A percentile compares a stretch with the other conserved stretches of the same genome.
Evolutionary conservation across 2,797 vertebrate genomes (phyloP).

Genomic region (Labroides dimidiatus): DNA sequence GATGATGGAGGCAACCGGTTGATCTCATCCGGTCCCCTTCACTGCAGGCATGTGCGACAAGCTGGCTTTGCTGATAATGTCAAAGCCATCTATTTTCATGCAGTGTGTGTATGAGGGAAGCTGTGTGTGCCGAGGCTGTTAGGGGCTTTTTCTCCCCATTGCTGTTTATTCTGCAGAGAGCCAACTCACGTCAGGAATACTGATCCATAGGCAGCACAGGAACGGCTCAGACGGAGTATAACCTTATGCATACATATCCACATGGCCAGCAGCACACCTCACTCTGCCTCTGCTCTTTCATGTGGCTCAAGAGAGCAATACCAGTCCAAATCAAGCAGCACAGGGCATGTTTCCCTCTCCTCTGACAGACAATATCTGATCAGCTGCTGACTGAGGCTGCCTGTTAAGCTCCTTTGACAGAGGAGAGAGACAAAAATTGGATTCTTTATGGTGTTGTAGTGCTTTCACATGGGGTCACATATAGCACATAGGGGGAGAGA

Average conservation of each 20-base stretch:
- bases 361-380: constrained; percentile 78
- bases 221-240: constrained; percentile 53
- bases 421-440: constrained; percentile 50
- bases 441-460: constrained; percentile 53
- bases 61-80: constrained; percentile 83
- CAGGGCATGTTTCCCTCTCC: constrained; percentile 54
- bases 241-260: constrained; percentile 67
- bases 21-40: constrained; percentile 70
- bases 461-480: constrained; percentile 48
- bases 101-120: constrained; percentile 69
- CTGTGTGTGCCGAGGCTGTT: constrained; percentile 76
- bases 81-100: constrained; percentile 83
- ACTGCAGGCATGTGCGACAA: constrained; percentile 79
- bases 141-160: constrained; percentile 69
- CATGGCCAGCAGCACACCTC: constrained; percentile 30
- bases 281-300: constrained; percentile 50
- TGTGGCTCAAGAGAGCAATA: constrained; percentile 62
- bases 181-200: constrained; percentile 80
- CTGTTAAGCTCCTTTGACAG: constrained; percentile 57
- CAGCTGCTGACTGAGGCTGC: constrained; percentile 54
- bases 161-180: constrained; percentile 80
- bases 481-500: constrained; percentile 34
- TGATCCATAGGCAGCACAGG: constrained; percentile 69
- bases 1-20: constrained; percentile 55
- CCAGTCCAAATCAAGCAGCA: constrained; percentile 57